Base-by-base conservation (phyloP, 2,797 vertebrate genomes). In the Microctenopoma lineatum region DNA sequence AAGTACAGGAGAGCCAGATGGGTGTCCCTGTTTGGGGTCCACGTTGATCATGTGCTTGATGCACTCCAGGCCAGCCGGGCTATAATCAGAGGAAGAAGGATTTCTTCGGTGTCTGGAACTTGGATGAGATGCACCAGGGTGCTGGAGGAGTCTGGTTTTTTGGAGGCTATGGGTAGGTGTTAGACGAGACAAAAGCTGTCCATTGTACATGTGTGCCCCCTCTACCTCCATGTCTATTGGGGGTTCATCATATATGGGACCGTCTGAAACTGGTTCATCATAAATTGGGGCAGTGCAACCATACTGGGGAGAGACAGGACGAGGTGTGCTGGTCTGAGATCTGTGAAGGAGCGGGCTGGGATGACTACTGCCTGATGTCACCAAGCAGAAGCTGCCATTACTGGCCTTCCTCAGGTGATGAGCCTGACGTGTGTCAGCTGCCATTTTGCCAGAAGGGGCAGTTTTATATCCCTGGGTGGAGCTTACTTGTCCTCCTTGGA, bases 1-100 rank as follows among this genome's bases (percentile, higher is more conserved):
- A 63, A 94, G 80, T 41, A 80, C 59, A 7, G 91, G 90, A 60
- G 91, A 92, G 36, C 81, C 53, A 7, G 92, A 75, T 8, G 88
- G 69, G 14, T 76, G 80, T 14, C 73, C 83, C 73, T 91, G 88
- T 66, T 95, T 95, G 55, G 93, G 91, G 65, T 97, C 96, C 50
- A 97, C 84, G 0, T 96, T 97, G 69, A 97, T 90, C 96, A 97
- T 97, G 86, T 97, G 96, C 83, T 95, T 96, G 84, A 97, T 96
- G 81, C 96, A 97, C 71, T 97, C 96, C 83, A 95, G 94, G 61
- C 96, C 96, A 65, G 95, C 95, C 11, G 95, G 96, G 84, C 96
- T 97, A 70, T 97, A 97, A 63, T 97, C 95, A 1, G 95, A 93
- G 61, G 91, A 73, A 36, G 95, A 94, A 9, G 94, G 91, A 42